Evolutionary conservation across 1,140 invertebrate species (phyloP), one percentile per base, ranked within the genome.

Genomic region (Doryteuthis pealeii): DNA sequence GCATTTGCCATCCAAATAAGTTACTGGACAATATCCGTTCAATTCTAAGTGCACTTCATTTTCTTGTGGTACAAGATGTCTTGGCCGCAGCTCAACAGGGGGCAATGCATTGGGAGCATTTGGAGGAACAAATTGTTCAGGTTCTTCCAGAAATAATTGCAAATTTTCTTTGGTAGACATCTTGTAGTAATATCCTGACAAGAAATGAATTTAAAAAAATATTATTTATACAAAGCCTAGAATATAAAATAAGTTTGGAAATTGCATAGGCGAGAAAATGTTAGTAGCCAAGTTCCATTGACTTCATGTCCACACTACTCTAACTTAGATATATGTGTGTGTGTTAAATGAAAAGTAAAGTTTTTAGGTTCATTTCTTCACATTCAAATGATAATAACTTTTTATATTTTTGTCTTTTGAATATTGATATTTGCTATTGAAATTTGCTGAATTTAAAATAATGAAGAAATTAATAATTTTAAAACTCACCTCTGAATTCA

Each of bases 21-120:
- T 87, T 22, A 89, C 87, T 12, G 87, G 87, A 79, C 87, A 89
- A 77, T 88, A 88, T 4, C 86, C 86, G n/a, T 83, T 78, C 5
- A 88, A 67, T 73, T 87, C 84, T 43, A 87, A 78, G 14, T 75
- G 74, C 43, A 76, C 77, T n/a, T 77, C 78, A 0, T 84, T 81
- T 14, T 87, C 78, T 14, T 78, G 78, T 45, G 79, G 76, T 45
- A 30, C 81, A n/a, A 79, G 73, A 73, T 83, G 77, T 32, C 74
- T 78, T 35, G 87, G 87, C 71, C 86, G 76, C 45, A 84, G 70
- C 32, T 85, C 83, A 68, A 76, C 76, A 30, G 81, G 67, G 28
- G 87, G 87, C 22, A 88, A 77, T 49, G 82, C 78, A 2, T 77
- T 73, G n/a, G 85, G 86, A 28, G 87, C 87, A 8, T 84, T 67